Base-by-base conservation (phyloP, 1,140 invertebrate species). In the Hypsibius dujardini region DNA sequence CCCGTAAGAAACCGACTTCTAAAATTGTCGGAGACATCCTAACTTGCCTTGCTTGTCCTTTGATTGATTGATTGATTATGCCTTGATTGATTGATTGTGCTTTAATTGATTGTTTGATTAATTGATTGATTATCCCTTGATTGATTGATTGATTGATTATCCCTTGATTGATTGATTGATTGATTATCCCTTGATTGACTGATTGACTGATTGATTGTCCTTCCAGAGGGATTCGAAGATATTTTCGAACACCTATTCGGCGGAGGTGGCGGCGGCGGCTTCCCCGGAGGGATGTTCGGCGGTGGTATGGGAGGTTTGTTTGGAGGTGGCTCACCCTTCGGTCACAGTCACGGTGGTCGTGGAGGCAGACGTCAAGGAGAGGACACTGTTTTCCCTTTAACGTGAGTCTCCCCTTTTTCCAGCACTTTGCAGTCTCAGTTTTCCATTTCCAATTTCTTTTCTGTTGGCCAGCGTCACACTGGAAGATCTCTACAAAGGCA, bases 221-320 rank as follows among this genome's bases (percentile, higher is more conserved):
- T 72, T 59, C 47, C 70, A 15, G 71, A 70, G 46, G 71, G 46
- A 1, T 70, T 47, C 47, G 84, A 85, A 75, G 86, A 87, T 73
- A 75, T 87, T 15, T 83, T 87, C 73, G 84, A 84, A 46, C 83
- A 86, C 72, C 76, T 87, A 59, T 87, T 87, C 78, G 82, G 84
- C 71, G 80, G 86, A 72, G 62, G 62, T 40, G 40, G 12, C 3
- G 62, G 62, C 40, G 62, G 62, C 3, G 62, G 62, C 12, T 15
- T 67, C 12, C 3, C 3, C 12, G 62, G 62, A 12, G 3, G 84
- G 72, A 83, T 85, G 82, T 84, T 85, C 75, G 85, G 85, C 71
- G 81, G 80, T 2, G 79, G 79, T 28, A 28, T 28, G 28, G 28
- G 28, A 28, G 75, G 76, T 1, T 56, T 59, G 67, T 74, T 75